phyloP scores from a whole-genome alignment of 2,888 invertebrate genomes.

The Aradus depressus region DNA sequence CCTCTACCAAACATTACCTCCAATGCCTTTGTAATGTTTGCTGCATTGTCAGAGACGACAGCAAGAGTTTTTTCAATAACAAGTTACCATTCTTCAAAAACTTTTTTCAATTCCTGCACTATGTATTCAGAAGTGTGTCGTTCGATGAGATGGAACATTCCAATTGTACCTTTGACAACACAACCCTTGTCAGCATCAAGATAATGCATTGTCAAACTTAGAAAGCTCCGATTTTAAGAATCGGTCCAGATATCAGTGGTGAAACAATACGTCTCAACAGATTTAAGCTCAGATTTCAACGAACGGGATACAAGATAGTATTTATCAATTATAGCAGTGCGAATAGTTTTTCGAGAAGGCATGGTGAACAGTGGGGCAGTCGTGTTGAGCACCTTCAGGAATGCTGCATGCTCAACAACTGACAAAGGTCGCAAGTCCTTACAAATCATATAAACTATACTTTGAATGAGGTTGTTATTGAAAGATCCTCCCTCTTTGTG shows the following conservation, averaged over 20 bases:
- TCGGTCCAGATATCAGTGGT: constrained; percentile 7
- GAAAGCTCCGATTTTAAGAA: constrained; percentile 6
- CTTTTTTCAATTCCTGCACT: too few relatives aligned
- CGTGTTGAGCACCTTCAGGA: too few relatives aligned
- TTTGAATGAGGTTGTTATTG: too few relatives aligned
- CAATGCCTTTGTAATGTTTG: background rate
- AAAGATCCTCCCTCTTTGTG: too few relatives aligned
- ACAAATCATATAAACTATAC: too few relatives aligned
- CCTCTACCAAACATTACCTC: background rate
- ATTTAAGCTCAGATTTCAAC: constrained; percentile 3
- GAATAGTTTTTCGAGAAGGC: too few relatives aligned
- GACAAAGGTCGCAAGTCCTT: too few relatives aligned
- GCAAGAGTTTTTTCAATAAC: too few relatives aligned
- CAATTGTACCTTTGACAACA: background rate
- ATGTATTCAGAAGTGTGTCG: too few relatives aligned
- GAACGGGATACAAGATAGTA: constrained; percentile 2
- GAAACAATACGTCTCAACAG: constrained; percentile 9
- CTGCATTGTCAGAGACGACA: background rate
- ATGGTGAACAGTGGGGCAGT: too few relatives aligned
- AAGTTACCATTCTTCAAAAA: too few relatives aligned
- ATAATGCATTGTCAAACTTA: constrained; percentile 5
- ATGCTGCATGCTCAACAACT: too few relatives aligned
- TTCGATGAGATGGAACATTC: background rate
- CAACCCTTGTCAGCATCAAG: constrained; percentile 2
- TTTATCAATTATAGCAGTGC: constrained; percentile 1